phyloP scores from a whole-genome alignment of 2,888 invertebrate genomes.

The Achlya flavicornis region DNA sequence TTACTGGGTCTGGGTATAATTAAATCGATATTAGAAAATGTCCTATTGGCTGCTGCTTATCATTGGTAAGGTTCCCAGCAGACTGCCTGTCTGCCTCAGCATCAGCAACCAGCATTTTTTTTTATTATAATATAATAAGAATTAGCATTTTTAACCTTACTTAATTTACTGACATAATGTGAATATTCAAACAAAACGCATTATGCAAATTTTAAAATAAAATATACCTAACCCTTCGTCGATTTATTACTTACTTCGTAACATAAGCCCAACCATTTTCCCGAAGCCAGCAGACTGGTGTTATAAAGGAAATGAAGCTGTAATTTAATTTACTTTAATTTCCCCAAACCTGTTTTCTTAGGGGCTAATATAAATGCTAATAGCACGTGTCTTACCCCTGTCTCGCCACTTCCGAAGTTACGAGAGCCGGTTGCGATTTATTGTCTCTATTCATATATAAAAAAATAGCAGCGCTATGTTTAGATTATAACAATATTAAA shows the following conservation, averaged over 20 bases:
- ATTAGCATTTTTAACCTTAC: too few relatives aligned
- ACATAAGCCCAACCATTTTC: background rate
- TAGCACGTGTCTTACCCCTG: conserved; percentile 36
- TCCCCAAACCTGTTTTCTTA: conserved; percentile 58
- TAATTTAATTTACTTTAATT: conserved; percentile 56
- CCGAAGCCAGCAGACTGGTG: background rate
- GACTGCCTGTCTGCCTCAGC: too few relatives aligned
- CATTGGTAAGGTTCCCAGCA: too few relatives aligned
- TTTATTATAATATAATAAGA: too few relatives aligned
- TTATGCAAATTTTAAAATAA: background rate
- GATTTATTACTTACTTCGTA: background rate
- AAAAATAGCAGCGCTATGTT: background rate
- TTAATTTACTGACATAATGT: too few relatives aligned
- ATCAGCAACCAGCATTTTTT: too few relatives aligned
- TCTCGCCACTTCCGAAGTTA: background rate
- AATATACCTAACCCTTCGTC: background rate
- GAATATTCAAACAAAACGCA: too few relatives aligned
- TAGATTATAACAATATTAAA: too few relatives aligned
- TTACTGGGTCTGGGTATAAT: too few relatives aligned
- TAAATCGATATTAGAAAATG: too few relatives aligned
- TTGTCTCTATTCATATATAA: background rate
- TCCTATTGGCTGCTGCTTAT: too few relatives aligned
- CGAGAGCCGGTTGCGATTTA: background rate
- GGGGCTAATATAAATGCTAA: conserved; percentile 76
- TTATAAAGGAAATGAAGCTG: conserved; percentile 36